A percentile compares a stretch with the other conserved stretches of the same genome.
phyloP scores from a whole-genome alignment of 2,888 invertebrate species.

The Zonitis immaculata region DNA sequence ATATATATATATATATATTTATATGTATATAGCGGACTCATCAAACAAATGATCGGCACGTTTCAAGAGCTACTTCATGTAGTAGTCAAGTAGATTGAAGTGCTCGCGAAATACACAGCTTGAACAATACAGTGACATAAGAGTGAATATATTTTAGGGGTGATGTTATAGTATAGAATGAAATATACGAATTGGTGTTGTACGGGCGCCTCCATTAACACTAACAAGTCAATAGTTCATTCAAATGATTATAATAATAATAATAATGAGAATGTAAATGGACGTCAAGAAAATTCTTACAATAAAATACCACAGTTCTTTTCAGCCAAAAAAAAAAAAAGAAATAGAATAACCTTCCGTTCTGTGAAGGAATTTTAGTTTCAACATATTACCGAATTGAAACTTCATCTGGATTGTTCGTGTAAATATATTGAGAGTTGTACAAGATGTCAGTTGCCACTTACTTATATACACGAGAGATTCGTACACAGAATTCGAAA shows the following conservation, averaged over 20 bases:
- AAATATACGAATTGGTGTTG: constrained; percentile 20
- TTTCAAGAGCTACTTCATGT: constrained; percentile 42
- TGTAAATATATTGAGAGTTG: constrained; percentile 17
- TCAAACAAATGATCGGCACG: constrained; percentile 46
- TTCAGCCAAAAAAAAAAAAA: no score
- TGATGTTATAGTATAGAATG: constrained; percentile 31
- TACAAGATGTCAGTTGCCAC: constrained; percentile 30
- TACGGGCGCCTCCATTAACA: constrained; percentile 11
- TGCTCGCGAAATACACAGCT: constrained; percentile 36
- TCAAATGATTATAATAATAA: background rate
- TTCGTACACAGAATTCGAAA: constrained; percentile 25
- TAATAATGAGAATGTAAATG: background rate
- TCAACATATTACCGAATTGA: constrained; percentile 23
- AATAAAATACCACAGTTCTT: background rate
- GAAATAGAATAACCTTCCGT: constrained; percentile 2
- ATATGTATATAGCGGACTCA: constrained; percentile 40
- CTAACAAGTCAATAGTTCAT: constrained; percentile 3
- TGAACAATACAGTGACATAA: constrained; percentile 21
- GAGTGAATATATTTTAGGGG: constrained; percentile 8
- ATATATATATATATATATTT: no score
- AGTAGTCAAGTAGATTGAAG: constrained; percentile 39
- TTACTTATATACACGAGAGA: constrained; percentile 26
- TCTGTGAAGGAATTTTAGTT: constrained; percentile 10
- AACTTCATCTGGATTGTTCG: constrained; percentile 29
- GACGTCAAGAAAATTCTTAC: background rate